Base-by-base conservation (phyloP, 2,888 invertebrate genomes). In the Scaptomyza flava region DNA sequence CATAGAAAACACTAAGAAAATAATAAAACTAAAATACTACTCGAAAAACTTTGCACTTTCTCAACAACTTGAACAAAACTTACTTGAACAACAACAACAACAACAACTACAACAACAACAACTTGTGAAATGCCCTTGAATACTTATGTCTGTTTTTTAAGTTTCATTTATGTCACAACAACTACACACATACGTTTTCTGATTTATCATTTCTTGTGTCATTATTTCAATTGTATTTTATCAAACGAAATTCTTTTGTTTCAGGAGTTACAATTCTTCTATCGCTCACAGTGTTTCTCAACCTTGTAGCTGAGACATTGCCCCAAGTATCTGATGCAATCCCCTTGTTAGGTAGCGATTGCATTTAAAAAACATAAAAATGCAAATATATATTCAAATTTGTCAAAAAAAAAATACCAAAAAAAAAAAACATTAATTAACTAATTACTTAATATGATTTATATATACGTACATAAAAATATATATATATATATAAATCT, bases 281-380 rank as follows among this genome's bases (percentile, higher is more conserved):
- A 93, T 99, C 99, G 93, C 96, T 99, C 95, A 99, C 98, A 94
- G 98, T 99, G 95, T 99, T 99, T 95, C 97, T 99, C 95, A 98
- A 99, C 95, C 96, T 99, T 95, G 98, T 99, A 93, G 98, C 98
- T 91, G 98, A 99, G 96, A 98, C 98, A 94, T 97, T 99, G 96
- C 99, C 99, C 93, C 98, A 98, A 95, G 99, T 99, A 93, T 99
- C 99, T 94, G 99, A 99, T 94, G 98, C 99, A 93, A 98, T 99
- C 94, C 99, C 99, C 94, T 95, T 99, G 95, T 98, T 99, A 96
- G 99, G 99, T 98, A 96, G 95, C 95, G 91, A 91, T 91, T 91
- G 91, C 91, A 92, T 91, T 91, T 89, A 91, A 90, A 90, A 87
- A 79, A 86, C 80, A 71, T 76, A 75, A 70, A 89, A 89, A 90